Percentiles rank a stretch among this genome's conserved stretches.
Conservation (phyloP, 2,113 vertebrate genomes). For the Cichladusa arquata region DNA sequence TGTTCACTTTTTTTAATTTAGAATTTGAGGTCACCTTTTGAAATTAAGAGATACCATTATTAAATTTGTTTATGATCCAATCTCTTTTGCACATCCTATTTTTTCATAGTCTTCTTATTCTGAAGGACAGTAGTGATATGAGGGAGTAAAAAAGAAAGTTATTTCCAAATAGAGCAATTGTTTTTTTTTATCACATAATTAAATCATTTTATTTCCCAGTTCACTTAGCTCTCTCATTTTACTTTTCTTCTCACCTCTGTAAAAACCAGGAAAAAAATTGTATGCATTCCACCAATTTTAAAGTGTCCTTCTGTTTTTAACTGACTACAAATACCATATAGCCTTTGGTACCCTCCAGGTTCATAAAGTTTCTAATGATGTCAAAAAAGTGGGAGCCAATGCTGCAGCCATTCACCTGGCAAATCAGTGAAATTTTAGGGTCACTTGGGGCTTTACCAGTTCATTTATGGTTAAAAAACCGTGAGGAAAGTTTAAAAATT, state of each 20-base stretch:
- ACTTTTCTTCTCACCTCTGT: not conserved
- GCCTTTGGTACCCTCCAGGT: not conserved
- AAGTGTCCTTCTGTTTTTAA: slow-evolving; percentile 11
- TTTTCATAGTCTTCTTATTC: not conserved
- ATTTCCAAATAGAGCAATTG: not conserved
- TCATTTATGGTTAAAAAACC: not conserved
- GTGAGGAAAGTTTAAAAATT: not conserved
- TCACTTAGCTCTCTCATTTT: not conserved
- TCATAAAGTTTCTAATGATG: not conserved
- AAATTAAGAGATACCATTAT: not conserved
- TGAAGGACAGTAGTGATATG: not conserved
- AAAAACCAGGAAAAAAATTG: not conserved
- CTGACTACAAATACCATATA: not conserved
- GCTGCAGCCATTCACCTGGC: not conserved
- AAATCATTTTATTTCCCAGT: not conserved
- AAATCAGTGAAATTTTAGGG: not conserved
- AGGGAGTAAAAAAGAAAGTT: not conserved
- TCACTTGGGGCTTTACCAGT: not conserved
- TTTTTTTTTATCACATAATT: not conserved
- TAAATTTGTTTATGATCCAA: not conserved
- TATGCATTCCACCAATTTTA: not conserved
- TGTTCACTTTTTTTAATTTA: not conserved
- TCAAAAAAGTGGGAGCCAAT: not conserved
- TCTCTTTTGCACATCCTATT: fast-evolving
- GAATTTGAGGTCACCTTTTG: not conserved